These are phyloP conservation scores for Caenorhabditis becei DNA, from an alignment of 2,888 invertebrate genomes.

Conservation along the genomic window DNA sequence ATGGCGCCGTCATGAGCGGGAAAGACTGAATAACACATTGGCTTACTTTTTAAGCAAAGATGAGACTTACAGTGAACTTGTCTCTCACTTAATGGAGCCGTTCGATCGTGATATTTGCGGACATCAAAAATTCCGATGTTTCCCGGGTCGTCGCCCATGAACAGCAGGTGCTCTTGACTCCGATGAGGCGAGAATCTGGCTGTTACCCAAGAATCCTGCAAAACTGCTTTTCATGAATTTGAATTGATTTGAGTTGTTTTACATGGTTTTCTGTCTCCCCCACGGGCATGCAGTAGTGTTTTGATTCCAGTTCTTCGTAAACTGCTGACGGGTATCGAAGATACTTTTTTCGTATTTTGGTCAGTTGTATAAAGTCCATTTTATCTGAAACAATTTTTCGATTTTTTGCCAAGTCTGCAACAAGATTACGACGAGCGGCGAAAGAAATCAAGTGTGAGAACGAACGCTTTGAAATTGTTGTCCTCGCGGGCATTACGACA, in stretches of 20 bases:
- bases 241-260: not conserved
- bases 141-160: slow-evolving; percentile 61
- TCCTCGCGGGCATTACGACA: slow-evolving; percentile 46
- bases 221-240: slow-evolving; percentile 1
- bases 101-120: slow-evolving; percentile 40
- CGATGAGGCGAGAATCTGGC: slow-evolving; percentile 49
- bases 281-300: slow-evolving; percentile 47
- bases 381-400: too few relatives aligned
- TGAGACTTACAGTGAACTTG: slow-evolving; percentile 44
- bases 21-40: too few relatives aligned
- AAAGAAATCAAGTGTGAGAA: not conserved
- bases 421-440: not conserved
- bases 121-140: slow-evolving; percentile 60
- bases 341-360: slow-evolving; percentile 18
- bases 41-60: not conserved
- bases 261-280: slow-evolving; percentile 45
- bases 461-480: slow-evolving; percentile 17
- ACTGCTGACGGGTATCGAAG: slow-evolving; percentile 35
- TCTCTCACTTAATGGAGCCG: slow-evolving; percentile 25
- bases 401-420: too few relatives aligned
- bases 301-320: slow-evolving; percentile 52
- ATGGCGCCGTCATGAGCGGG: slow-evolving; percentile 61
- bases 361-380: slow-evolving; percentile 36
- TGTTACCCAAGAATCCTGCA: slow-evolving; percentile 62
- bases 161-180: slow-evolving; percentile 52